Evolutionary conservation across 1,140 invertebrate genomes (phyloP).

Genomic region (Zaprionus vittiger): DNA sequence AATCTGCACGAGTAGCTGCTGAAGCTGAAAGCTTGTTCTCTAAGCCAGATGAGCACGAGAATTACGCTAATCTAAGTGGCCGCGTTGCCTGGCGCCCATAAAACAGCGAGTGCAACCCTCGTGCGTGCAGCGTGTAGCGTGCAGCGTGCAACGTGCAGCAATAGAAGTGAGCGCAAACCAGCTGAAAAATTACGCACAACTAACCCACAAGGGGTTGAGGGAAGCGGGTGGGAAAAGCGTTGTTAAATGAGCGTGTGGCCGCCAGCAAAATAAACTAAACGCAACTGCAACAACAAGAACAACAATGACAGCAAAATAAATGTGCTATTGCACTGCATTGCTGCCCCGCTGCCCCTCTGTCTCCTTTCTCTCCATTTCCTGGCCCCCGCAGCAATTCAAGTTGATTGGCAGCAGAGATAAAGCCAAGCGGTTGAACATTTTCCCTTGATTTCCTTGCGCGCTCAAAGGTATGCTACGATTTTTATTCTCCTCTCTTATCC

Average conservation of each 20-base stretch:
- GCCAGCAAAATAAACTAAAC: slow-evolving; percentile 21
- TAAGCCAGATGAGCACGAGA: slow-evolving; percentile 62
- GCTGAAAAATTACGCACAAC: slow-evolving; percentile 69
- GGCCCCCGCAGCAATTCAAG: slow-evolving; percentile 47
- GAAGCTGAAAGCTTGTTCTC: slow-evolving; percentile 17
- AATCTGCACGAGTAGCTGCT: slow-evolving; percentile 46
- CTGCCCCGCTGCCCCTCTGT: slow-evolving; percentile 19
- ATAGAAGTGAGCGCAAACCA: slow-evolving; percentile 42
- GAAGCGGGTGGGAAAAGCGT: slow-evolving; percentile 16
- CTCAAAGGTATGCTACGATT: slow-evolving; percentile 47
- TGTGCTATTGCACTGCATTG: slow-evolving; percentile 24
- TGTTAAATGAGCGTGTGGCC: slow-evolving; percentile 68
- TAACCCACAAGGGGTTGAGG: not conserved
- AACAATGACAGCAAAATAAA: slow-evolving; percentile 10
- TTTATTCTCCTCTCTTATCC: not conserved
- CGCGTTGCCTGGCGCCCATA: slow-evolving; percentile 33
- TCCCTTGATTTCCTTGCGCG: slow-evolving; percentile 12
- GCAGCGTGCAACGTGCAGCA: slow-evolving; percentile 1
- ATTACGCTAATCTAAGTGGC: slow-evolving; percentile 69
- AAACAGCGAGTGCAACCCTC: slow-evolving; percentile 49
- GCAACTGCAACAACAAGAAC: slow-evolving; percentile 8
- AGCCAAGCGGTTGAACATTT: slow-evolving; percentile 20
- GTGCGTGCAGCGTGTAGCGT: not conserved
- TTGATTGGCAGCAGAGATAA: slow-evolving; percentile 63
- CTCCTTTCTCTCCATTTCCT: not conserved